phyloP scores from a whole-genome alignment of 2,113 vertebrate species.

The Ceuthmochares aereus region DNA sequence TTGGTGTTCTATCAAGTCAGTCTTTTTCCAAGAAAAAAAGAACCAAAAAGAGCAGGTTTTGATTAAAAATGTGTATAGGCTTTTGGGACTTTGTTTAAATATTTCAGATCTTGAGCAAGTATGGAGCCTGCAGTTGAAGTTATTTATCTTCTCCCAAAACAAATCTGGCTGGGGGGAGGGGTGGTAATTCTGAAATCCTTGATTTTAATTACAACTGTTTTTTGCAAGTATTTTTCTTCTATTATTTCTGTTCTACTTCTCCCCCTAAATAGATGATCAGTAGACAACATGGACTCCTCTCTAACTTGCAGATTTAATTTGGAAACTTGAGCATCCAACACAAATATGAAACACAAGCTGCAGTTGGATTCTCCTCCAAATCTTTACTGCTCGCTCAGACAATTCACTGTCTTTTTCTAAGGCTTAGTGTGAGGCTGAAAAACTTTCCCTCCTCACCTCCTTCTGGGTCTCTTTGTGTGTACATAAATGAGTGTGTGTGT shows the following conservation, averaged over 20 bases:
- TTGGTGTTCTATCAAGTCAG: slow-evolving; percentile 63
- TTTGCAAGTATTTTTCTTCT: slow-evolving; percentile 48
- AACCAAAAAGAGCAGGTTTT: slow-evolving; percentile 66
- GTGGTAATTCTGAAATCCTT: slow-evolving; percentile 53
- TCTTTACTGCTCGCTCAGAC: background rate
- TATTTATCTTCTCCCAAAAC: slow-evolving; percentile 62
- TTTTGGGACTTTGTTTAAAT: slow-evolving; percentile 70
- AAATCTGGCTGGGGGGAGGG: slow-evolving; percentile 29
- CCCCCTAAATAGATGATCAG: slow-evolving; percentile 28
- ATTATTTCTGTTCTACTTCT: slow-evolving; percentile 15
- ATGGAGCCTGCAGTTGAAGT: slow-evolving; percentile 61
- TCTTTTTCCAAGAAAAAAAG: slow-evolving; percentile 58
- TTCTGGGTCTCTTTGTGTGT: slow-evolving; percentile 31
- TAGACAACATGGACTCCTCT: slow-evolving; percentile 20
- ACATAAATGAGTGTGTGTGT: slow-evolving; percentile 5
- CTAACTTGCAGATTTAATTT: slow-evolving; percentile 29
- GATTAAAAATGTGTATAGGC: slow-evolving; percentile 68
- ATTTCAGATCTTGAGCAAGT: slow-evolving; percentile 68
- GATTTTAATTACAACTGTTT: slow-evolving; percentile 67
- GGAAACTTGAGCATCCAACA: background rate
- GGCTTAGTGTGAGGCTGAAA: slow-evolving; percentile 17
- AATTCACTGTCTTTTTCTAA: slow-evolving; percentile 4
- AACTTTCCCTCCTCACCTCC: background rate
- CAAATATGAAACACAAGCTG: slow-evolving; percentile 30
- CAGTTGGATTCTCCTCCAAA: background rate